These are phyloP conservation scores for Limnephilus marmoratus DNA, from an alignment of 2,888 invertebrate species.

Conservation along the genomic window DNA sequence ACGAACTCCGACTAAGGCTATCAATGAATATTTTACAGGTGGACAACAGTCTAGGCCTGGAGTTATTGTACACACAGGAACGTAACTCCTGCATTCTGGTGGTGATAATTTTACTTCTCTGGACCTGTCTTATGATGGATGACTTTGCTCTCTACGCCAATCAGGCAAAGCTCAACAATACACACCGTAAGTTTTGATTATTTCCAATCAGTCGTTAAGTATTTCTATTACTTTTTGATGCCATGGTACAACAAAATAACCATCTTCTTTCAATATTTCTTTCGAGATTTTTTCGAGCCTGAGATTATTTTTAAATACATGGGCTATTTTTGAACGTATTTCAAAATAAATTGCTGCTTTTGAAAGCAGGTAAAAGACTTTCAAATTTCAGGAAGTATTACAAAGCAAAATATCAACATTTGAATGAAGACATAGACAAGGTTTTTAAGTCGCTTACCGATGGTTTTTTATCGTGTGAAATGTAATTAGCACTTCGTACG, in stretches of 20 bases:
- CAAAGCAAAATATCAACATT: too few relatives aligned
- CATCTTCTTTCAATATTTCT: too few relatives aligned
- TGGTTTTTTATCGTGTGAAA: too few relatives aligned
- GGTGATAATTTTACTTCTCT: constrained; percentile 73
- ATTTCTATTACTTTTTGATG: neutral
- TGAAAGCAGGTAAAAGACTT: too few relatives aligned
- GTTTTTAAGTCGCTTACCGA: too few relatives aligned
- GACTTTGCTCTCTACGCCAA: constrained; percentile 74
- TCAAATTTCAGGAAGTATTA: too few relatives aligned
- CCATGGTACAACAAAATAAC: neutral
- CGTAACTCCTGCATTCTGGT: constrained; percentile 73
- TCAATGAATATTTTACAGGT: constrained; percentile 70
- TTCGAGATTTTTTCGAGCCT: too few relatives aligned
- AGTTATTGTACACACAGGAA: constrained; percentile 72
- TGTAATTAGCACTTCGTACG: too few relatives aligned
- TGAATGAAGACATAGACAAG: too few relatives aligned
- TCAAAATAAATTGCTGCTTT: too few relatives aligned
- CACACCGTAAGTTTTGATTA: constrained; percentile 71
- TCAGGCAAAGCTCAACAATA: constrained; percentile 71
- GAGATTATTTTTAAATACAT: too few relatives aligned
- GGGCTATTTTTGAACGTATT: too few relatives aligned
- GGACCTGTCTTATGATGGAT: constrained; percentile 73
- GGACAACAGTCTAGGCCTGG: constrained; percentile 73
- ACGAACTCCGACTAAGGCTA: constrained; percentile 19
- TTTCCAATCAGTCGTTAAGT: neutral